A percentile compares a stretch with the other conserved stretches of the same genome.
phyloP scores from a whole-genome alignment of 2,113 vertebrate species.

The Fregata magnificens region DNA sequence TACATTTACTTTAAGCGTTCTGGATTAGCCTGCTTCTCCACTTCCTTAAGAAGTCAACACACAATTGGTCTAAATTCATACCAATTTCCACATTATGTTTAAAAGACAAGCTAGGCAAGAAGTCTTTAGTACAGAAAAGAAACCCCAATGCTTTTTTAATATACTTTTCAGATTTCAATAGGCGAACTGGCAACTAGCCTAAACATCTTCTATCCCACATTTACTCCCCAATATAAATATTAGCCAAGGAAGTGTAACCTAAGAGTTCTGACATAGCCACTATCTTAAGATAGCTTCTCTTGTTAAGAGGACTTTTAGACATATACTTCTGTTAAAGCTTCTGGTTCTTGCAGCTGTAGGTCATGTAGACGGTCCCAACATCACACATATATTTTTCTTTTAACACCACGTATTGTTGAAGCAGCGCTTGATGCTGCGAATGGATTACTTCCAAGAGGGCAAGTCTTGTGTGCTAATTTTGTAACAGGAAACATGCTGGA shows the following conservation, averaged over 20 bases:
- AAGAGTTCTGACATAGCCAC: not conserved
- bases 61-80: not conserved
- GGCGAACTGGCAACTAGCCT: not conserved
- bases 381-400: not conserved
- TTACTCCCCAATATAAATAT: not conserved
- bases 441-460: not conserved
- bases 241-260: not conserved
- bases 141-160: not conserved
- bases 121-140: not conserved
- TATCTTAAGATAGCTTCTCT: not conserved
- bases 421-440: not conserved
- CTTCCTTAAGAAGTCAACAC: not conserved
- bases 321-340: not conserved
- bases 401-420: not conserved
- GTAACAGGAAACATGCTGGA: conserved; percentile 9
- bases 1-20: not conserved
- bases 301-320: conserved; percentile 16
- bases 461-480: conserved; percentile 20
- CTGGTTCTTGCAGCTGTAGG: conserved; percentile 29
- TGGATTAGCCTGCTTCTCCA: conserved; percentile 2
- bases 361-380: not conserved
- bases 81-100: not conserved
- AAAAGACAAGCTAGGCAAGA: not conserved
- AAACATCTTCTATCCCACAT: not conserved
- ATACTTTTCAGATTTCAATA: not conserved